phyloP scores from a whole-genome alignment of 2,888 invertebrate species.

The Tholera decimalis region DNA sequence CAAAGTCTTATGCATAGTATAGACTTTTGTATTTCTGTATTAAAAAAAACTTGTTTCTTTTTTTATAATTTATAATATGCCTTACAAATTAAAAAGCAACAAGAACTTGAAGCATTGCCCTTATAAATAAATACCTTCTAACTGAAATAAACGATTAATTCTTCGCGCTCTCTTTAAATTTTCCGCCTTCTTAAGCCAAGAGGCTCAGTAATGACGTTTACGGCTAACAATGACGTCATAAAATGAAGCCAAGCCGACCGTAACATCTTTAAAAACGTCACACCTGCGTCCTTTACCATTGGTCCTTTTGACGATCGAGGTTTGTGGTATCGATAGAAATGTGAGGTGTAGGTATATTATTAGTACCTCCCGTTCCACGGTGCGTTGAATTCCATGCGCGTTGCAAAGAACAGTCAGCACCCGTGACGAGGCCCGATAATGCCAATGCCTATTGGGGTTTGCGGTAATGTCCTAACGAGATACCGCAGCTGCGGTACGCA shows the following conservation, averaged over 20 bases:
- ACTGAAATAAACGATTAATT: conserved; percentile 76
- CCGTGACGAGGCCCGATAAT: too few species aligned
- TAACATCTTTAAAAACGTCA: conserved; percentile 76
- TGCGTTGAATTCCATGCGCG: too few species aligned
- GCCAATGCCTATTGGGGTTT: too few species aligned
- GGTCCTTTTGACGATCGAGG: conserved; percentile 43
- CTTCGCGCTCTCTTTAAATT: conserved; percentile 78
- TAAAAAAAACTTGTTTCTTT: too few species aligned
- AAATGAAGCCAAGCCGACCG: conserved; percentile 74
- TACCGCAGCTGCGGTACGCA: too few species aligned
- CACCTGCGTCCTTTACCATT: conserved; percentile 71
- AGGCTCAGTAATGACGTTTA: conserved; percentile 82
- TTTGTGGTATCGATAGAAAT: not conserved
- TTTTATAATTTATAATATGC: not conserved
- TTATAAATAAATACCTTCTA: conserved; percentile 15
- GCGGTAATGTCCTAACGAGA: too few species aligned
- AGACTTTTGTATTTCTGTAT: too few species aligned
- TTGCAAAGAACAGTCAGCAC: too few species aligned
- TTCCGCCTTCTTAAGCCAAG: conserved; percentile 76
- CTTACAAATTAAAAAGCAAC: not conserved
- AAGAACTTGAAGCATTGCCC: conserved; percentile 5
- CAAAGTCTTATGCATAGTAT: too few species aligned
- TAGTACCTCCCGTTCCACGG: too few species aligned
- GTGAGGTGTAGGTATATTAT: not conserved
- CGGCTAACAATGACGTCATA: conserved; percentile 81